Evolutionary conservation across 2,113 vertebrate genomes (phyloP), one percentile per base, ranked within the genome.

Genomic region (Brachyhypopomus occidentalis): DNA sequence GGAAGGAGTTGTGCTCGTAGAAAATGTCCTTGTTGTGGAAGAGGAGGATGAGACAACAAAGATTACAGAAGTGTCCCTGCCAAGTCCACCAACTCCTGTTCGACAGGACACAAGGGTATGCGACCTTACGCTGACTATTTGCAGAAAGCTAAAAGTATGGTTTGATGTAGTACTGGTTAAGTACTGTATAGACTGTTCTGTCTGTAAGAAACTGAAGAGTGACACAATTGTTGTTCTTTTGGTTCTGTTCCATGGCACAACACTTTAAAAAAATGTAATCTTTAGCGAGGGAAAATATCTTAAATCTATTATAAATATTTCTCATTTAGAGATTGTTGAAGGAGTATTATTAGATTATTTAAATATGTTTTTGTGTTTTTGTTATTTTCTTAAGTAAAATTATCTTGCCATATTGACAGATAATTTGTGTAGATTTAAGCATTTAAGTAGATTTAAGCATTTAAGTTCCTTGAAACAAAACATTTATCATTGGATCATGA

Each of bases 61-160:
- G 71, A 83, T 23, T 4, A 84, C 85, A 6, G 90, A 91, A 0
- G 86, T 94, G 16, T 91, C 92, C 2, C 93, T 92, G 75, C 87
- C 90, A 81, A 94, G 94, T 0, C 93, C 93, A 0, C 84, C 89
- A 0, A 85, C 93, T 2, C 91, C 91, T 0, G 1, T 89, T 58
- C 94, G 90, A 77, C 93, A 92, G 0, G 95, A 96, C 89, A 93
- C 94, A 85, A 95, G 95, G 95, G 95, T 96, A 96, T 11, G 38
- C 16, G 55, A 27, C 22, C 59, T 72, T 25, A 38, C 3, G 59
- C 30, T 56, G 7, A 16, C n/a, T 27, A 23, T 34, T 60, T 55
- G 1, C 3, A 52, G 6, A 58, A 70, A 30, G 34, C n/a, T 45
- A 45, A 45, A 6, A 45, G 41, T 45, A 6, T 45, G 9, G 9